phyloP scores from a whole-genome alignment of 1,140 invertebrate species.

The Mamestra configurata region DNA sequence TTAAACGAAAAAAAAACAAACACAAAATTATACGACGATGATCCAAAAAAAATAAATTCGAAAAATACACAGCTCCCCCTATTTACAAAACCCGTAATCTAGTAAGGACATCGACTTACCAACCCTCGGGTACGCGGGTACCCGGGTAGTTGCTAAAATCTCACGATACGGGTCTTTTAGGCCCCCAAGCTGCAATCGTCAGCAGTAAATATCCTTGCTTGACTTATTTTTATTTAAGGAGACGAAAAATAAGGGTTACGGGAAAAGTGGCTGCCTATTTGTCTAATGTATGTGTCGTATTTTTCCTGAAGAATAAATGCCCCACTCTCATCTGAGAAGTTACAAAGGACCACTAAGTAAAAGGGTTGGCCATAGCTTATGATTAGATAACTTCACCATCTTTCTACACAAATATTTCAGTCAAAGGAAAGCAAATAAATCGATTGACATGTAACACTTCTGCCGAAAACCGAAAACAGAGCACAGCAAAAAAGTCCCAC shows the following conservation, averaged over 20 bases:
- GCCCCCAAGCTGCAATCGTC: conserved; percentile 27
- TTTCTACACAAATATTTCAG: background rate
- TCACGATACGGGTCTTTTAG: conserved; percentile 53
- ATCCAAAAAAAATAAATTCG: background rate
- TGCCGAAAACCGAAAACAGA: conserved; percentile 1
- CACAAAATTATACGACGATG: conserved; percentile 17
- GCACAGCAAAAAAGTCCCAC: conserved; percentile 22
- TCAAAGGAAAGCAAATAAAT: conserved; percentile 12
- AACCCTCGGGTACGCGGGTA: conserved; percentile 20
- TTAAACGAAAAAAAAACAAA: no score
- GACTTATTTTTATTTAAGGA: background rate
- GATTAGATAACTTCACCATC: background rate
- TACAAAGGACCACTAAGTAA: no score
- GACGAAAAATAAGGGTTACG: background rate
- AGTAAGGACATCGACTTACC: conserved; percentile 35
- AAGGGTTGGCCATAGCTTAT: no score
- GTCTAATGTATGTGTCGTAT: background rate
- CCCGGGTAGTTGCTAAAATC: conserved; percentile 47
- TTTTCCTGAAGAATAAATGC: no score
- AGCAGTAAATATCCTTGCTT: background rate
- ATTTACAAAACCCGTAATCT: conserved; percentile 36
- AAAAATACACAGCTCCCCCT: conserved; percentile 2
- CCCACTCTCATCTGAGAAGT: no score
- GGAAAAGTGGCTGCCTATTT: background rate
- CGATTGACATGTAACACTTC: background rate